A percentile compares a stretch with the other conserved stretches of the same genome.
Conservation (phyloP, 2,113 vertebrate genomes). For the Syngnathus floridae region DNA sequence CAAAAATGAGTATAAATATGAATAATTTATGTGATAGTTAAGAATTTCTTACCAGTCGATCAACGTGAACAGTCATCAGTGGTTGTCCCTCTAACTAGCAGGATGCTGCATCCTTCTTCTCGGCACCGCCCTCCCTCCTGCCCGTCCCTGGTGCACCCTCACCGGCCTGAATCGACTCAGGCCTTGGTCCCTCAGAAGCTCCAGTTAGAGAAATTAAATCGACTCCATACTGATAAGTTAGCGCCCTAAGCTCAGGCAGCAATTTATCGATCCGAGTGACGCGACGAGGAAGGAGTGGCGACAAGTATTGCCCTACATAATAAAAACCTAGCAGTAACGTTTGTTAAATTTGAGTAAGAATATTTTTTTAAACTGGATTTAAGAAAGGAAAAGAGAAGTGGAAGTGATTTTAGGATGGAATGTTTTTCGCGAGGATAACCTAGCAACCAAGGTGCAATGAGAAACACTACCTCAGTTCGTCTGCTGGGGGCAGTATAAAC, state of each 20-base stretch:
- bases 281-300: constrained; percentile 24
- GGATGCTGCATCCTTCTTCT: constrained; percentile 43
- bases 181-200: neutral
- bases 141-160: constrained; percentile 37
- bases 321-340: constrained; percentile 13
- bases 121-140: constrained; percentile 35
- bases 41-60: constrained; percentile 38
- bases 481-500: neutral
- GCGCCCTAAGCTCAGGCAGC: constrained; percentile 11
- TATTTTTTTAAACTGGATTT: neutral
- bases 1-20: neutral
- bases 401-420: neutral
- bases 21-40: neutral
- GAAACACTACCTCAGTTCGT: neutral
- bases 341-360: neutral
- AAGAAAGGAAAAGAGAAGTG: neutral
- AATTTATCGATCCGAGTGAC: constrained; percentile 36
- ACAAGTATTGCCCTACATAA: constrained; percentile 41
- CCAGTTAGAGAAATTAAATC: neutral
- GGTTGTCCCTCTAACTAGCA: constrained; percentile 32
- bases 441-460: neutral
- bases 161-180: constrained; percentile 5
- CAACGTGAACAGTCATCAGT: constrained; percentile 52
- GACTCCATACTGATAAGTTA: constrained; percentile 5
- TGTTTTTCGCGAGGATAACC: constrained; percentile 1